Evolutionary conservation across 2,888 invertebrate species (phyloP).

Genomic region (Pharmacophagus antenor): DNA sequence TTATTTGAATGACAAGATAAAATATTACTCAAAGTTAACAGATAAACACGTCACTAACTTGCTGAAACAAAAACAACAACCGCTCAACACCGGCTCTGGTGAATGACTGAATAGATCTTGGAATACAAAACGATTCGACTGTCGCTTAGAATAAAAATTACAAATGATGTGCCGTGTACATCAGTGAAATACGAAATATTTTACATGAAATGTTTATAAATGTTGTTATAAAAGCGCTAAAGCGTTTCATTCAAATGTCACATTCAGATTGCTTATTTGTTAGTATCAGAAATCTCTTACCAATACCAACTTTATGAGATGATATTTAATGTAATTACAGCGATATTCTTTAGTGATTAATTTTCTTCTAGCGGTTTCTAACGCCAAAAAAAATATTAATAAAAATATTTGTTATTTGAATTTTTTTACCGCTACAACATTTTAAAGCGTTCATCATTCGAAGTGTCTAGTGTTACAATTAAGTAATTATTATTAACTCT

Average conservation of each 20-base stretch:
- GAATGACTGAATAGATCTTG: slow-evolving; percentile 46
- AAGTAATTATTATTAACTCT: too few species aligned
- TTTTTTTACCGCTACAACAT: too few species aligned
- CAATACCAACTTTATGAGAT: neutral
- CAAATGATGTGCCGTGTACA: neutral
- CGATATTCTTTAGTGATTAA: too few species aligned
- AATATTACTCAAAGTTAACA: slow-evolving; percentile 14
- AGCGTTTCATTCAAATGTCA: too few species aligned
- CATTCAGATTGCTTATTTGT: neutral
- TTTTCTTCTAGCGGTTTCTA: too few species aligned
- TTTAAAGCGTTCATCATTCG: too few species aligned
- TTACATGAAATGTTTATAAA: neutral
- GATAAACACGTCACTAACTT: slow-evolving; percentile 46
- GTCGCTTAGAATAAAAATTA: neutral
- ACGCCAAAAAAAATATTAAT: too few species aligned
- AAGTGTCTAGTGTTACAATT: too few species aligned
- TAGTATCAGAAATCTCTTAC: neutral
- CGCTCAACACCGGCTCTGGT: slow-evolving; percentile 46
- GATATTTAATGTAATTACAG: too few species aligned
- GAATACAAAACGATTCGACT: neutral
- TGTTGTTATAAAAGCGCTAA: neutral
- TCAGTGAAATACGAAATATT: neutral
- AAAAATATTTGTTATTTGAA: too few species aligned
- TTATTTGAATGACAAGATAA: slow-evolving; percentile 12
- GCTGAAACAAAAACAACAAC: slow-evolving; percentile 45